Conservation (phyloP, 2,888 invertebrate genomes). For the Cerastis rubricosa region DNA sequence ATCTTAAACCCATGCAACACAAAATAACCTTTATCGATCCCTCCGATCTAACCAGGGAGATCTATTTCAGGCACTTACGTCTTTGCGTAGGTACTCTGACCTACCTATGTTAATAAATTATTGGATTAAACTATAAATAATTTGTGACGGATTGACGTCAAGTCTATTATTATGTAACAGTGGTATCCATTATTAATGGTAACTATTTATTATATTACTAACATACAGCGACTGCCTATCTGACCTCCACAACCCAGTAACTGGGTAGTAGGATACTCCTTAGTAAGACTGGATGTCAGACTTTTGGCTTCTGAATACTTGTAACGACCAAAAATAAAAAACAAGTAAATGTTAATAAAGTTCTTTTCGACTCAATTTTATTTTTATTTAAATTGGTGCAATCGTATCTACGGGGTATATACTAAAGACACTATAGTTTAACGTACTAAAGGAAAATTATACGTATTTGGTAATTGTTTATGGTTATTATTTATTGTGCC, state of each 20-base stretch:
- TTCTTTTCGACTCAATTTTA: not conserved
- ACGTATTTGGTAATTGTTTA: not conserved
- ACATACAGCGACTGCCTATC: too few relatives aligned
- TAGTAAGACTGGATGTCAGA: too few relatives aligned
- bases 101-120: conserved; percentile 9
- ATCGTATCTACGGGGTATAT: not conserved
- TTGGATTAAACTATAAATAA: conserved; percentile 17
- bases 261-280: too few relatives aligned
- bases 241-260: too few relatives aligned
- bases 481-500: not conserved
- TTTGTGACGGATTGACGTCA: conserved; percentile 33
- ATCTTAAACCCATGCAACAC: not conserved
- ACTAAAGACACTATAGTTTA: not conserved
- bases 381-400: not conserved
- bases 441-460: conserved; percentile 2
- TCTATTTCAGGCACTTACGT: conserved; percentile 16
- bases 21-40: conserved; percentile 12
- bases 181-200: not conserved
- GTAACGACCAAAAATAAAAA: too few relatives aligned
- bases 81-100: conserved; percentile 8
- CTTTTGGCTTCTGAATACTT: too few relatives aligned
- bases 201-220: too few relatives aligned
- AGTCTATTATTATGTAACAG: not conserved
- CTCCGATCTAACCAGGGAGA: not conserved
- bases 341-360: too few relatives aligned